Base-by-base conservation (phyloP, 2,797 vertebrate genomes). In the Glossophaga mutica region DNA sequence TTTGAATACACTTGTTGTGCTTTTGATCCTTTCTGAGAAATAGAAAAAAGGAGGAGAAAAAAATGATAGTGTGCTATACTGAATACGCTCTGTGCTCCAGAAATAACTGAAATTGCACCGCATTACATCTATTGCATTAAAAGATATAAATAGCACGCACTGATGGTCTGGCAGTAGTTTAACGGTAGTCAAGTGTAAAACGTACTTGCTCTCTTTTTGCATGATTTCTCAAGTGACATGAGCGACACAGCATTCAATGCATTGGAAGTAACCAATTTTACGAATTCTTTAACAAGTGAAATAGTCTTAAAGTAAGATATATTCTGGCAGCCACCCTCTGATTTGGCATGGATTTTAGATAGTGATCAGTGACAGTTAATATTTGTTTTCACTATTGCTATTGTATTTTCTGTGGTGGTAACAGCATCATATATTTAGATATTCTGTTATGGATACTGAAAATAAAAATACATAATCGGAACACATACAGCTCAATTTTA, bases 21-120 rank as follows among this genome's bases (percentile, higher is more conserved):
- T 94, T 97, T 96, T 97, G 87, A 97, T 96, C 89, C 70, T 92
- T 97, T 95, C 79, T 95, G 71, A 48, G 82, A 84, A 79, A 85
- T 26, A 85, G 73, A 83, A 94, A 76, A 78, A 83, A 70, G 37
- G 37, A 29, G 14, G 26, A 55, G 44, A 62, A 86, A 84, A 34
- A 48, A 19, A 29, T 2, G 6, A 32, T 46, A 62, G 15, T 39
- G 42, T 22, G n/a, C 39, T 57, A 29, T 85, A 55, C 39, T 39
- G 42, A 79, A 57, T 87, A 32, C 59, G 74, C 34, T 22, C 90
- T 84, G 37, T 62, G 9, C 19, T 94, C 84, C 68, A 91, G 55
- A 92, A 97, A 95, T 94, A 96, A 87, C 74, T 32, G 7, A 19
- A 94, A 95, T 94, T 85, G 52, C 24, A 39, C 26, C 65, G 16